Conservation (phyloP, 2,113 vertebrate species). For the Alaudala cheleensis region DNA sequence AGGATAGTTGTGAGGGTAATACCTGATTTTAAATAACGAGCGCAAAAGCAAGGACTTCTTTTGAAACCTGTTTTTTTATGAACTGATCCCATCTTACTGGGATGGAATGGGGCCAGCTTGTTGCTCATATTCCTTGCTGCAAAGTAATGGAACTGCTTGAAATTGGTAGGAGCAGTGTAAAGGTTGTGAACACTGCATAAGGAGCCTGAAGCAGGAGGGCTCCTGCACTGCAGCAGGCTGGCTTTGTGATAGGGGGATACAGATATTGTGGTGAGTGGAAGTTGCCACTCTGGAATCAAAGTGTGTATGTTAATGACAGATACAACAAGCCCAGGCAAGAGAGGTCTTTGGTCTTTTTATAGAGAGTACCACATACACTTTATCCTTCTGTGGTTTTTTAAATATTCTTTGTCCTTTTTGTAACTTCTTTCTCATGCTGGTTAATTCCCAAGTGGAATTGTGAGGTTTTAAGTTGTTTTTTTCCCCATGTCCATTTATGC, state of each 20-base stretch:
- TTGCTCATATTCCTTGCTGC: background rate
- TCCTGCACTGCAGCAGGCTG: background rate
- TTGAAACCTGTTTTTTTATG: background rate
- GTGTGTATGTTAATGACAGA: background rate
- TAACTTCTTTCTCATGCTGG: background rate
- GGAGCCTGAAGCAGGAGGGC: background rate
- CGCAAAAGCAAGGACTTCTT: background rate
- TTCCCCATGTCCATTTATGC: background rate
- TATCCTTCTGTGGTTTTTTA: background rate
- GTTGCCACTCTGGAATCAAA: background rate
- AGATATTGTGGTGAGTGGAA: background rate
- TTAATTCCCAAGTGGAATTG: background rate
- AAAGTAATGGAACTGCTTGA: background rate
- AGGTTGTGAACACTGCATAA: background rate
- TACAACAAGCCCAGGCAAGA: background rate
- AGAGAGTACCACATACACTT: background rate
- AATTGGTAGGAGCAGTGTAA: background rate
- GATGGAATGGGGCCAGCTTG: background rate
- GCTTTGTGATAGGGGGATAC: fast-evolving
- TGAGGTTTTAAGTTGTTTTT: background rate
- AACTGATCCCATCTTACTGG: background rate
- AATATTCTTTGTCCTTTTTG: background rate
- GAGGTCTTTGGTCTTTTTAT: background rate
- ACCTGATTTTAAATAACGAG: background rate
- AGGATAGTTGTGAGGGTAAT: background rate